Base-by-base conservation (phyloP, 2,888 invertebrate species). In the Hipparchia semele region DNA sequence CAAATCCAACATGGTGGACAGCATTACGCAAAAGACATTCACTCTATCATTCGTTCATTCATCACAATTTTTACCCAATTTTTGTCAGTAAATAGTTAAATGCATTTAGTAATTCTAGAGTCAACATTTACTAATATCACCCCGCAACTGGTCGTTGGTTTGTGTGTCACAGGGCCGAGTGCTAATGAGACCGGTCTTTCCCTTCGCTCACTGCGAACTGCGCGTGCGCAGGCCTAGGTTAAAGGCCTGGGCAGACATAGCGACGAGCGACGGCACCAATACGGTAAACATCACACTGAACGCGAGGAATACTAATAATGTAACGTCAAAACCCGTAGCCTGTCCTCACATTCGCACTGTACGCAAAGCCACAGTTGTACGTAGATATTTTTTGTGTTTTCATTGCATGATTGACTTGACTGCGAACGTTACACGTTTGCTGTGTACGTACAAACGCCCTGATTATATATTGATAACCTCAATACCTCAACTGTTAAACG, bases 151-250 rank as follows among this genome's bases (percentile, higher is more conserved):
- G 77, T 73, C 74, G 23, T 23, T 23, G 72, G 79, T 81, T 80
- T 79, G 84, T 86, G 73, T 86, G 86, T 82, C 85, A 84, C 79
- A 84, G 81, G 84, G 85, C 79, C 80, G 64, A 77, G 73, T 72
- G 83, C 80, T 85, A 84, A 85, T 82, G 75, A 80, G 73, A 79
- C 80, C 73, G 79, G 80, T 78, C 75, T 58, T 49, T 58, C 64
- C 61, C 51, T 59, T 53, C 33, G 33, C 12, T 23, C 53, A 6
- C 46, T 46, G 39, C 33, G 12, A 60, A 9, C 39, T 60, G 62
- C 46, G 64, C 49, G 49, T 64, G 65, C 65, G 65, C 51, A 39
- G 23, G 23, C 58, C 58, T 58, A 58, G 23, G 54, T 7, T 58
- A 58, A 23, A 58, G 58, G 2, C 8, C 8, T 56, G 58, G 23